phyloP scores from a whole-genome alignment of 2,113 vertebrate species.

The Cercocebus atys region DNA sequence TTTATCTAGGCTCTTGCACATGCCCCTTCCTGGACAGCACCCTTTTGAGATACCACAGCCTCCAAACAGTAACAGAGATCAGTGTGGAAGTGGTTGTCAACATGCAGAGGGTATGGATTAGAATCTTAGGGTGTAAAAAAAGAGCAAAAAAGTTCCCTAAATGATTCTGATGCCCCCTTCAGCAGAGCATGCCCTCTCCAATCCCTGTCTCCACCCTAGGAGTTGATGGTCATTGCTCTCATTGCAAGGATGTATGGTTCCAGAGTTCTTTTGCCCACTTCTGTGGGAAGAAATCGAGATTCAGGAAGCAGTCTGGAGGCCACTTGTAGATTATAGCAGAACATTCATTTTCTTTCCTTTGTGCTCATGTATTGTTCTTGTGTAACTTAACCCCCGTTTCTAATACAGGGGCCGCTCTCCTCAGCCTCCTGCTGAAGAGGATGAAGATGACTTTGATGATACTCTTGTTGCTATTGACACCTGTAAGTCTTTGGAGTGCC shows the following conservation, averaged over 20 bases:
- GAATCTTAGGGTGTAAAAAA: neutral
- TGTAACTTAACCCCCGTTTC: slow-evolving; percentile 25
- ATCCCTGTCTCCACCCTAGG: neutral
- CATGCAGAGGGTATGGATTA: neutral
- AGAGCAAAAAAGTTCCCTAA: neutral
- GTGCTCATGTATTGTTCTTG: neutral
- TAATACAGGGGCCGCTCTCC: slow-evolving; percentile 89
- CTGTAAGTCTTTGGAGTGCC: slow-evolving; percentile 85
- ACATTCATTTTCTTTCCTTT: neutral
- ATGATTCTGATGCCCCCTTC: neutral
- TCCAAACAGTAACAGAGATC: neutral
- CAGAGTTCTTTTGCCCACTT: slow-evolving; percentile 5
- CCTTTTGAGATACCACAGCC: neutral
- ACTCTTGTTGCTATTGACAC: slow-evolving; percentile 91
- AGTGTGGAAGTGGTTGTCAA: neutral
- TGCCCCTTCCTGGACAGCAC: neutral
- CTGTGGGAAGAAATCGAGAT: neutral
- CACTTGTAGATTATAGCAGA: neutral
- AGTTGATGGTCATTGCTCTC: neutral
- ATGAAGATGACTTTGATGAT: slow-evolving; percentile 93
- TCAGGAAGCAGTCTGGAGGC: neutral
- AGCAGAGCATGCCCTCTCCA: neutral
- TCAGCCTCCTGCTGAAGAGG: slow-evolving; percentile 92
- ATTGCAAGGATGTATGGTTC: neutral
- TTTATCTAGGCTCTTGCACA: neutral